Conservation (phyloP, 2,888 invertebrate genomes). For the Lasioglossum lativentre region DNA sequence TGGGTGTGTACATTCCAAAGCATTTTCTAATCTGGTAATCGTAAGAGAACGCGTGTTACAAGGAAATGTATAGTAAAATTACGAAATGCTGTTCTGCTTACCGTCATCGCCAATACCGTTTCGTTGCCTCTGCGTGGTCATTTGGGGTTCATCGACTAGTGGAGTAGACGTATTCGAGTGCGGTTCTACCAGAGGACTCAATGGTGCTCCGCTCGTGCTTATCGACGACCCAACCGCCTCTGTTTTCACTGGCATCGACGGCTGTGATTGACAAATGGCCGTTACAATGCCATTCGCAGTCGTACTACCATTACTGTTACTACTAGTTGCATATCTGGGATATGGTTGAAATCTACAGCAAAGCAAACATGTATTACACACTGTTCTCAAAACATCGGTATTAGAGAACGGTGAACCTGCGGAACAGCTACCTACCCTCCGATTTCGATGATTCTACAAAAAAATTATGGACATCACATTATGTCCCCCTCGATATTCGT, state of each 20-base stretch:
- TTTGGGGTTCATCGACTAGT: slow-evolving; percentile 86
- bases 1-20: slow-evolving; percentile 54
- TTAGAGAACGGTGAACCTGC: background rate
- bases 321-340: slow-evolving; percentile 78
- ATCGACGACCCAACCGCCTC: slow-evolving; percentile 80
- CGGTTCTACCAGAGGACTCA: slow-evolving; percentile 87
- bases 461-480: no score
- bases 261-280: slow-evolving; percentile 76
- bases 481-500: no score
- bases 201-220: slow-evolving; percentile 85
- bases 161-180: slow-evolving; percentile 90
- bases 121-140: slow-evolving; percentile 81
- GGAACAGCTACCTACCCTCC: background rate
- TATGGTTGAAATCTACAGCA: slow-evolving; percentile 81
- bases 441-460: background rate
- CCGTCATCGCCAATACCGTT: slow-evolving; percentile 82
- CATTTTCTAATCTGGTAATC: slow-evolving; percentile 33
- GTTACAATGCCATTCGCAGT: slow-evolving; percentile 68
- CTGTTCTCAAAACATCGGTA: background rate
- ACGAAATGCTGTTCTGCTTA: slow-evolving; percentile 67
- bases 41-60: slow-evolving; percentile 29
- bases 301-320: slow-evolving; percentile 74
- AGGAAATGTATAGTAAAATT: slow-evolving; percentile 1
- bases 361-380: background rate
- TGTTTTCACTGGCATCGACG: slow-evolving; percentile 79